These are phyloP conservation scores for Ictidomys tridecemlineatus DNA, from an alignment of 2,113 vertebrate genomes.

Conservation along the genomic window DNA sequence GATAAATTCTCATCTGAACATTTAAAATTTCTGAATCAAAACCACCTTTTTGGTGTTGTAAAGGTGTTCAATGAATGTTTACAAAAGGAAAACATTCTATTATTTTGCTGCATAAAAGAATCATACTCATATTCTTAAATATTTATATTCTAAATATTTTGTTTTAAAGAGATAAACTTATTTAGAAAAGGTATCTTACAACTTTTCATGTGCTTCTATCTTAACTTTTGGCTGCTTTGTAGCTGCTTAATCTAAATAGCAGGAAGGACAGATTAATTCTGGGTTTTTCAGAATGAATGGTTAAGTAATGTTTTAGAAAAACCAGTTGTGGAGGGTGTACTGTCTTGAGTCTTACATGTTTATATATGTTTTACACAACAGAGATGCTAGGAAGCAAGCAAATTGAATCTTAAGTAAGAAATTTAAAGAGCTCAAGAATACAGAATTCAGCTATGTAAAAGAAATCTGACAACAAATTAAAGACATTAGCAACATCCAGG, in stretches of 20 bases:
- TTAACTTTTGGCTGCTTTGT: not conserved
- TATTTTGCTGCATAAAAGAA: not conserved
- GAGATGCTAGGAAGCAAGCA: not conserved
- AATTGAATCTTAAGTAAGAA: constrained; percentile 40
- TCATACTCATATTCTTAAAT: not conserved
- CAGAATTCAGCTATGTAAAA: not conserved
- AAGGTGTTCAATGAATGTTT: not conserved
- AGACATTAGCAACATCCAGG: not conserved
- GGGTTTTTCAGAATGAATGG: not conserved
- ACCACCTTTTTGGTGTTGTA: not conserved
- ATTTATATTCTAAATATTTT: constrained; percentile 20
- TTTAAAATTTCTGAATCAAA: not conserved
- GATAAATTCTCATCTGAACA: not conserved
- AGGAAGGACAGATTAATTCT: not conserved
- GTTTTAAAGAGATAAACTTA: not conserved
- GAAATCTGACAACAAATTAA: not conserved
- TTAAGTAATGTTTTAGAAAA: not conserved
- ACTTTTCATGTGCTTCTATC: not conserved
- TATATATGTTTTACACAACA: not conserved
- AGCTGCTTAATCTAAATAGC: not conserved
- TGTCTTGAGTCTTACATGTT: not conserved
- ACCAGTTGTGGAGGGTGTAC: not conserved
- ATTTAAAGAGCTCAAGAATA: not conserved
- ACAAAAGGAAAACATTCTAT: not conserved
- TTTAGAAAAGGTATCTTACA: not conserved